A percentile compares a stretch with the other conserved stretches of the same genome.
phyloP scores from a whole-genome alignment of 2,113 vertebrate genomes.

The Toxotes chatareus region DNA sequence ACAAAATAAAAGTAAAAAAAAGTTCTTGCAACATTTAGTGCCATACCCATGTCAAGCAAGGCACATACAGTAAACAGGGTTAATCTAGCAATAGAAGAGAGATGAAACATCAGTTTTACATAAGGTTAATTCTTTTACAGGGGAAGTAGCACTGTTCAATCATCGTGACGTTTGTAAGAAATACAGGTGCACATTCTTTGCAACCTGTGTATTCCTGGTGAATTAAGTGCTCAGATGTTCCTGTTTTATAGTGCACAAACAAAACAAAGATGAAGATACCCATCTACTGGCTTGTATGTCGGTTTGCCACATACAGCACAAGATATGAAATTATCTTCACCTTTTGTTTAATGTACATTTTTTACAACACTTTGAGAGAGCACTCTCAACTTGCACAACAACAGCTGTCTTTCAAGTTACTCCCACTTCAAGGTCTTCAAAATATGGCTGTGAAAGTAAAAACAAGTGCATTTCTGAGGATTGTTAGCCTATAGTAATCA shows the following conservation, averaged over 20 bases:
- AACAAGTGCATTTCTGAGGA: slow-evolving; percentile 21
- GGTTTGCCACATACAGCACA: slow-evolving; percentile 63
- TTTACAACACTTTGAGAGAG: not conserved
- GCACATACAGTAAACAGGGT: slow-evolving; percentile 59
- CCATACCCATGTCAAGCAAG: slow-evolving; percentile 39
- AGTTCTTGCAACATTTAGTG: slow-evolving; percentile 31
- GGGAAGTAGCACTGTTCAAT: slow-evolving; percentile 21
- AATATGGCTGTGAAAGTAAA: slow-evolving; percentile 7
- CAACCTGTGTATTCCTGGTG: not conserved
- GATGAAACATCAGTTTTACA: not conserved
- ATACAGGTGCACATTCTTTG: slow-evolving; percentile 12
- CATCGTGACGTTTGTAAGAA: slow-evolving; percentile 19
- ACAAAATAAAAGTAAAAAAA: slow-evolving; percentile 19
- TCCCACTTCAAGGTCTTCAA: slow-evolving; percentile 6
- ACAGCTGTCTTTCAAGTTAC: slow-evolving; percentile 11
- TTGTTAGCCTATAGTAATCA: not conserved
- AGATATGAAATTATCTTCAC: not conserved
- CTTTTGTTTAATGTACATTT: slow-evolving; percentile 6
- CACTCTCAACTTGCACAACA: slow-evolving; percentile 20
- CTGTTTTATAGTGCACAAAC: not conserved
- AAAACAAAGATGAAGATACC: not conserved
- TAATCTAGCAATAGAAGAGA: slow-evolving; percentile 15
- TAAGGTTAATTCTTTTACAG: not conserved
- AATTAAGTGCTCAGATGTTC: slow-evolving; percentile 1
- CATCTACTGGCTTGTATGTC: slow-evolving; percentile 4